phyloP scores from a whole-genome alignment of 2,797 vertebrate genomes.

The Danionella dracula region DNA sequence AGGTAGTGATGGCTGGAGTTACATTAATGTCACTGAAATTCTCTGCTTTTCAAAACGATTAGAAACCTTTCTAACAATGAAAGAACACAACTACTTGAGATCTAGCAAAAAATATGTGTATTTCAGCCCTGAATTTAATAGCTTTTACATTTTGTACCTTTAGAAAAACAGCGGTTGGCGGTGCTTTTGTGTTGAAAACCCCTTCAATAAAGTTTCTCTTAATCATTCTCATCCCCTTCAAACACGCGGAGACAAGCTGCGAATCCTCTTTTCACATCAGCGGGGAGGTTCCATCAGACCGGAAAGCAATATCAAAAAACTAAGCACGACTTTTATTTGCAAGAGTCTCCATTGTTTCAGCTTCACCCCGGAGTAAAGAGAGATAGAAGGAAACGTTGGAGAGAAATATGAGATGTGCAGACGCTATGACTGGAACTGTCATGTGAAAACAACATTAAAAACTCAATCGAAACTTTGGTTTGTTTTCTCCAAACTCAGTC shows the following conservation, averaged over 20 bases:
- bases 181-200: background rate
- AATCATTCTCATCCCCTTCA: background rate
- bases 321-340: constrained; percentile 11
- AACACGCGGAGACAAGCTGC: background rate
- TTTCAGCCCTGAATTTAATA: too few species aligned
- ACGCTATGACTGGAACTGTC: background rate
- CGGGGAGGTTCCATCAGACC: too few species aligned
- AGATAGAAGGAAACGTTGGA: background rate
- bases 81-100: too few species aligned
- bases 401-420: background rate
- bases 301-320: constrained; percentile 21
- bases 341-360: constrained; percentile 20
- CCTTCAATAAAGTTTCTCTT: background rate
- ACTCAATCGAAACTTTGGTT: constrained; percentile 2
- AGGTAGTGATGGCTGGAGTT: too few species aligned
- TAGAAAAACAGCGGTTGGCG: too few species aligned
- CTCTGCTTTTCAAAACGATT: too few species aligned
- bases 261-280: background rate
- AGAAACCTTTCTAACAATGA: too few species aligned
- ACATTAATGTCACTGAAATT: too few species aligned
- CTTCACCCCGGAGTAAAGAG: constrained; percentile 16
- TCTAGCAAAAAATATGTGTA: too few species aligned
- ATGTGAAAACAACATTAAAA: background rate
- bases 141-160: too few species aligned
- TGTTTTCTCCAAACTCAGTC: background rate